These are phyloP conservation scores for Mus pahari DNA, from an alignment of 2,113 vertebrate species.

Conservation along the genomic window DNA sequence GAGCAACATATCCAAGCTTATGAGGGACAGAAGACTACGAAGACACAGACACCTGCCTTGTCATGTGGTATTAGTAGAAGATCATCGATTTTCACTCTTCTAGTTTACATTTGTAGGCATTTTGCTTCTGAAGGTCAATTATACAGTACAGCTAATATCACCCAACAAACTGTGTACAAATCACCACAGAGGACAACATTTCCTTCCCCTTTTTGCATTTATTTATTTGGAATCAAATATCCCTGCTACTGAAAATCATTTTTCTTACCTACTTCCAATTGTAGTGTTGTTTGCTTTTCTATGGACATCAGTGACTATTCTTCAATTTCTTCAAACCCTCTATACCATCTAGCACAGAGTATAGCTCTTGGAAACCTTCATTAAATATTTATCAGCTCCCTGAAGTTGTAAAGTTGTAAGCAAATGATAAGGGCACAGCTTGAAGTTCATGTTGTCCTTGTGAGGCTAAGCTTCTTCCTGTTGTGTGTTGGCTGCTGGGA, in stretches of 20 bases:
- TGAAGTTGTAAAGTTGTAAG: constrained; percentile 33
- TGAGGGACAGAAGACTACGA: not conserved
- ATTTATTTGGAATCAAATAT: constrained; percentile 16
- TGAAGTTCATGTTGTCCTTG: constrained; percentile 45
- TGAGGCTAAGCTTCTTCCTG: constrained; percentile 10
- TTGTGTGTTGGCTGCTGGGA: not conserved
- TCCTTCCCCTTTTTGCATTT: not conserved
- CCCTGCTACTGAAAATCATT: constrained; percentile 2
- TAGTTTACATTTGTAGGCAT: not conserved
- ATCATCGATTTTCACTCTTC: not conserved
- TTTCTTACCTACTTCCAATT: not conserved
- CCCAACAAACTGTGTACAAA: not conserved
- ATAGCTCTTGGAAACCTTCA: not conserved
- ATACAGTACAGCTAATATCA: not conserved
- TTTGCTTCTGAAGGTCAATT: not conserved
- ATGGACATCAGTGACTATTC: not conserved
- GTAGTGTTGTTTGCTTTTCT: not conserved
- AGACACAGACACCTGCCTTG: not conserved
- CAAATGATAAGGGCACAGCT: constrained; percentile 37
- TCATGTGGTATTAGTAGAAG: not conserved
- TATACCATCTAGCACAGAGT: not conserved
- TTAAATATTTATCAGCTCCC: constrained; percentile 56
- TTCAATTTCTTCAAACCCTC: not conserved
- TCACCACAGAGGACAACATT: not conserved
- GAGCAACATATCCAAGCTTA: not conserved